phyloP scores from a whole-genome alignment of 2,797 vertebrate genomes.

The Sorex maritimensis region DNA sequence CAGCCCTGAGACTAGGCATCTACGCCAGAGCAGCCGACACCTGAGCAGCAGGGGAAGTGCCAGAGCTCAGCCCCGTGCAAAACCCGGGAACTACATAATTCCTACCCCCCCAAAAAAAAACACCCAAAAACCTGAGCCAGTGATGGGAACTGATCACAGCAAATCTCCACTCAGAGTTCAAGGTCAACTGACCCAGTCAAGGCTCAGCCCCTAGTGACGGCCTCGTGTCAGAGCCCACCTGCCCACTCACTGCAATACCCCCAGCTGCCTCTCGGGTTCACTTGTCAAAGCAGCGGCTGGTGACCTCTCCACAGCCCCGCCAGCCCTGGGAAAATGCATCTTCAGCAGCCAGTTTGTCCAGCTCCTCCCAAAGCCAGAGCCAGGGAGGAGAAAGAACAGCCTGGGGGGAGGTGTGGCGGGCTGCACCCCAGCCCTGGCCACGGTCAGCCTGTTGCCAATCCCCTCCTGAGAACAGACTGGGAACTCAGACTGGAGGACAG shows the following conservation, averaged over 20 bases:
- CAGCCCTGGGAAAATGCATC: not conserved
- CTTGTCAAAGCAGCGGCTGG: not conserved
- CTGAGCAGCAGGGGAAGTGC: too few species aligned
- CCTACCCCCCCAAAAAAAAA: too few species aligned
- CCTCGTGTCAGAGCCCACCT: not conserved
- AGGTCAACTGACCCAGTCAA: not conserved
- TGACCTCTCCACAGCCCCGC: not conserved
- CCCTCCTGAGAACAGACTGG: conserved; percentile 28
- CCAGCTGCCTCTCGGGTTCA: not conserved
- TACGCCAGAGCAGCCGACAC: too few species aligned
- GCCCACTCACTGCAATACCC: not conserved
- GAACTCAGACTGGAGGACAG: not conserved
- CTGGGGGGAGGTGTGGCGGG: not conserved
- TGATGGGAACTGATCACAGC: too few species aligned
- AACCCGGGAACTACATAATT: too few species aligned
- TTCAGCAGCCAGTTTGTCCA: not conserved
- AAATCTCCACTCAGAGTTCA: too few species aligned
- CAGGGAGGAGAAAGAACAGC: conserved; percentile 4
- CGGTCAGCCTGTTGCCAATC: not conserved
- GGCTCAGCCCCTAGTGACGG: not conserved
- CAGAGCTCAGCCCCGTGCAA: too few species aligned
- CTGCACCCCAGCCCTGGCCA: not conserved
- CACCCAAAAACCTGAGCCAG: too few species aligned
- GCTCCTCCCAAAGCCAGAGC: conserved; percentile 42
- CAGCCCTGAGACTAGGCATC: too few species aligned